Evolutionary conservation across 2,888 invertebrate genomes (phyloP).

Genomic region (Venusia cambrica): DNA sequence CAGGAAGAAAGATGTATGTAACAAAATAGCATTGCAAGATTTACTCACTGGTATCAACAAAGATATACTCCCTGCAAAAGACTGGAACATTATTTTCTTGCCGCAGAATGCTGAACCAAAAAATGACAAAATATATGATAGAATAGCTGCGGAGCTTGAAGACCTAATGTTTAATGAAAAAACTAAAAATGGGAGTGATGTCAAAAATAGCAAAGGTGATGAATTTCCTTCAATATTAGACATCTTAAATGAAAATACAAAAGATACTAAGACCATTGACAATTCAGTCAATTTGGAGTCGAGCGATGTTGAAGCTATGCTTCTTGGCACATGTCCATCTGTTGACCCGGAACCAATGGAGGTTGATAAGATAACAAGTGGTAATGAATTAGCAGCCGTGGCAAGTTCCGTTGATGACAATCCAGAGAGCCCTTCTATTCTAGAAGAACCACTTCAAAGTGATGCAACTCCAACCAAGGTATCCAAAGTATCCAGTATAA

Average conservation of each 20-base stretch:
- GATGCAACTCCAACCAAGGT: conserved; percentile 21
- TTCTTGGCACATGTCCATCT: conserved; percentile 49
- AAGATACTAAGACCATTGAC: conserved; percentile 41
- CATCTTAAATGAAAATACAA: conserved; percentile 60
- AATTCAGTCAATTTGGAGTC: conserved; percentile 54
- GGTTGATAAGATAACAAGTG: conserved; percentile 49
- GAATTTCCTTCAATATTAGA: conserved; percentile 78
- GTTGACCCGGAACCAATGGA: conserved; percentile 48
- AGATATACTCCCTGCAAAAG: conserved; percentile 60
- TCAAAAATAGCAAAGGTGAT: conserved; percentile 59
- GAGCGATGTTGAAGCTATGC: conserved; percentile 73
- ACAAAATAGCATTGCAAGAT: conserved; percentile 50
- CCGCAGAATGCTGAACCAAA: conserved; percentile 65
- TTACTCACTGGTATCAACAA: conserved; percentile 56
- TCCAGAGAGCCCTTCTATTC: conserved; percentile 66
- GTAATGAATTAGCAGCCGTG: conserved; percentile 43
- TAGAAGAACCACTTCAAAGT: conserved; percentile 49
- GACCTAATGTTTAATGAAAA: conserved; percentile 73
- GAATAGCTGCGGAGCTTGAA: conserved; percentile 75
- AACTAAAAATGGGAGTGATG: conserved; percentile 42
- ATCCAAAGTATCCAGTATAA: conserved; percentile 6
- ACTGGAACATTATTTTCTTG: conserved; percentile 72
- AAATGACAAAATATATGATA: conserved; percentile 74
- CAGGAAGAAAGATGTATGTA: conserved; percentile 44
- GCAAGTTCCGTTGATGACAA: conserved; percentile 38